A percentile compares a stretch with the other conserved stretches of the same genome.
phyloP scores from a whole-genome alignment of 2,888 invertebrate species.

The Melinaea marsaeus region DNA sequence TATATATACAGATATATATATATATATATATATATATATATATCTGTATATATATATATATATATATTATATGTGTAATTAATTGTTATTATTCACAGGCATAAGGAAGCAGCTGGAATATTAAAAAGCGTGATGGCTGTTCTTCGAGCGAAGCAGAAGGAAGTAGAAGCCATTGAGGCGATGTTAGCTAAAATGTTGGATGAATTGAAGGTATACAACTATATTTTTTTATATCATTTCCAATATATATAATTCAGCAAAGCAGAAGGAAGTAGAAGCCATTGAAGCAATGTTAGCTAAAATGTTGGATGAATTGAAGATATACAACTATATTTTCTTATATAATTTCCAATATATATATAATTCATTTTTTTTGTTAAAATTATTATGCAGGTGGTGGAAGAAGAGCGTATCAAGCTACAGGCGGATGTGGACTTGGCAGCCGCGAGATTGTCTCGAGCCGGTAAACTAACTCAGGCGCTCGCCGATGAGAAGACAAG shows the following conservation, averaged over 20 bases:
- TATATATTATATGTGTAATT: not conserved
- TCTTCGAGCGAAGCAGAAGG: conserved; percentile 87
- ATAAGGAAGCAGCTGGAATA: conserved; percentile 87
- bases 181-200: conserved; percentile 84
- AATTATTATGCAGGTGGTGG: conserved; percentile 71
- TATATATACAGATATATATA: not conserved
- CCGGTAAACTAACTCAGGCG: conserved; percentile 90
- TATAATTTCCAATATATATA: not conserved
- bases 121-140: conserved; percentile 86
- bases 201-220: conserved; percentile 84
- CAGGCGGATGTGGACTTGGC: conserved; percentile 87
- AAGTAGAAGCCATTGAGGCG: conserved; percentile 88
- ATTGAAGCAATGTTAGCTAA: too few species aligned
- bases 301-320: too few species aligned
- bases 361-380: not conserved
- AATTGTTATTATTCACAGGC: conserved; percentile 57
- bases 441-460: conserved; percentile 86
- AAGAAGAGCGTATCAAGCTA: conserved; percentile 85
- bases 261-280: conserved; percentile 77
- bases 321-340: not conserved
- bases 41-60: not conserved
- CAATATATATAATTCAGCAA: too few species aligned
- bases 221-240: too few species aligned
- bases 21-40: not conserved
- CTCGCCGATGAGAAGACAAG: conserved; percentile 90